Conservation (phyloP, 2,888 invertebrate species). For the Agrochola lychnidis region DNA sequence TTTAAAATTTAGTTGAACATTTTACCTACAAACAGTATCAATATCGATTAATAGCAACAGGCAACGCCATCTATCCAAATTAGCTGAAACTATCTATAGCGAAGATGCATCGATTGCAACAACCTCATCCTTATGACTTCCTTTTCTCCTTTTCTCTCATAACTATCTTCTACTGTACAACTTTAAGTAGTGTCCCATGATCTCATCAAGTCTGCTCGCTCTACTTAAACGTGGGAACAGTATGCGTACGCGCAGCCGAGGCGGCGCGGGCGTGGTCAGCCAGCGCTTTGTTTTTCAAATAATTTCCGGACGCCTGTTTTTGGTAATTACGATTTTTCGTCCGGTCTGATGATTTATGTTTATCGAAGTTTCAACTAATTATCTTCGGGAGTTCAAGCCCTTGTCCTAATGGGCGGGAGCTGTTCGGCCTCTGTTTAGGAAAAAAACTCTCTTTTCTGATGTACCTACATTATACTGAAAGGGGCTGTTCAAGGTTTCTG, state of each 20-base stretch:
- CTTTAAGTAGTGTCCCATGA: conserved; percentile 30
- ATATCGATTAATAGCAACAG: conserved; percentile 11
- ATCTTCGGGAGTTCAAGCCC: conserved; percentile 29
- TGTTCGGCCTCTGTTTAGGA: conserved; percentile 11
- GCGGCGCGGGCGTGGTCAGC: conserved; percentile 81
- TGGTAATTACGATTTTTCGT: conserved; percentile 77
- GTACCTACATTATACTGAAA: too few species aligned
- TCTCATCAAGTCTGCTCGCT: conserved; percentile 67
- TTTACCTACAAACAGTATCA: neutral
- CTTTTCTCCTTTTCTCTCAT: rapidly evolving
- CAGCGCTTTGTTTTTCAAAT: conserved; percentile 87
- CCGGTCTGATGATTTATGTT: conserved; percentile 64
- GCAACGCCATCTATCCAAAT: conserved; percentile 53
- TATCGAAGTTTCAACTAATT: conserved; percentile 58
- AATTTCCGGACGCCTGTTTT: conserved; percentile 87
- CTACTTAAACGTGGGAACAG: conserved; percentile 85
- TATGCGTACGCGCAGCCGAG: conserved; percentile 79
- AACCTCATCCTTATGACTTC: too few species aligned
- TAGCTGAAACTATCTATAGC: conserved; percentile 37
- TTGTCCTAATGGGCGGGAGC: conserved; percentile 34
- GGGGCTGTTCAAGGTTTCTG: neutral
- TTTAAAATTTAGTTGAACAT: neutral
- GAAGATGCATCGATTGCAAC: neutral
- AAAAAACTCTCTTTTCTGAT: conserved; percentile 1
- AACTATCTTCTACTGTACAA: neutral